Evolutionary conservation across 1,140 invertebrate species (phyloP), one percentile per base, ranked within the genome.

Genomic region (Calosoma granatense): DNA sequence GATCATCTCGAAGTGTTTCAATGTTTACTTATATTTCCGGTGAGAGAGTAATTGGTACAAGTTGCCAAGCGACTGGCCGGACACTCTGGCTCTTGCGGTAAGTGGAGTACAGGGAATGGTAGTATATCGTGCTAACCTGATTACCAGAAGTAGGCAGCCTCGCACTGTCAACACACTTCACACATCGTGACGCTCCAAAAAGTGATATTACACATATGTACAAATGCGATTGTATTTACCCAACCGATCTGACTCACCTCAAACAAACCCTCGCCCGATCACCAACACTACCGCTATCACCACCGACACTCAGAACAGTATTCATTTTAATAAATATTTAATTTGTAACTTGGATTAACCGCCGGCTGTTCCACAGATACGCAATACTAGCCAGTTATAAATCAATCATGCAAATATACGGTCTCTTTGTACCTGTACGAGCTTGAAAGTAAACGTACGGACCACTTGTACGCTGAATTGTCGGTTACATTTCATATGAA

Each of bases 161-260:
- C 41, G 17, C 41, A 47, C 3, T 47, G 41, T 47, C 41, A 47
- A 47, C 41, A 47, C 41, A 12, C 41, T 17, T 11, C 15, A 47
- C 9, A 9, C 41, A 17, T 9, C n/a, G n/a, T 36, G n/a, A 36
- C 41, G 41, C 17, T 47, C 17, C 9, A 47, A 47, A 47, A 47
- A 47, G 41, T 47, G 41, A 47, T 47, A 17, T 47, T 12, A 47
- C 41, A 47, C 41, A 47, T 47, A 47, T 47, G 41, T 47, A 47
- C 41, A 47, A 47, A 47, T 47, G 41, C 6, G 41, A 47, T 47
- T 47, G 6, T 47, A 47, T 47, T 47, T 47, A 47, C 41, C 15
- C 41, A 36, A 36, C n/a, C 26, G 26, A 36, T 36, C 26, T 36
- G 26, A n/a, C n/a, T n/a, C n/a, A n/a, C n/a, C n/a, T n/a, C n/a